Conservation (phyloP, 23 tunicate genomes). For the Trididemnum nubilum region DNA sequence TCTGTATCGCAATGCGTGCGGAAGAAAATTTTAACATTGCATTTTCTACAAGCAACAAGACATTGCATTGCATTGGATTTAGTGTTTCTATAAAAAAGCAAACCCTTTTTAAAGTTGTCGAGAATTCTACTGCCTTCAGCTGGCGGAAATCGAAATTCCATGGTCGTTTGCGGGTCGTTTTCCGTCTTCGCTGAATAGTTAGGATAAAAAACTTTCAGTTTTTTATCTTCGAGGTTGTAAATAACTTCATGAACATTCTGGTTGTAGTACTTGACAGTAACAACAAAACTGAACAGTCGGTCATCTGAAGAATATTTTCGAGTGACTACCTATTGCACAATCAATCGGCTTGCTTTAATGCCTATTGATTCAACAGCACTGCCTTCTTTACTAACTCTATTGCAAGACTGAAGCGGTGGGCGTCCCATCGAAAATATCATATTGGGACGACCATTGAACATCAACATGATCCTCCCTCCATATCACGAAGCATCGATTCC, state of each 20-base stretch:
- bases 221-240: not conserved
- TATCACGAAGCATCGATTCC: no score
- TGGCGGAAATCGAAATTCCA: not conserved
- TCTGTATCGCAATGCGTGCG: not conserved
- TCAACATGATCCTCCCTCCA: no score
- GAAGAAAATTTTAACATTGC: constrained; percentile 8
- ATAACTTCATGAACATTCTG: not conserved
- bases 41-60: not conserved
- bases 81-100: not conserved
- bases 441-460: no score
- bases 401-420: no score
- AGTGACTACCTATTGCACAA: no score
- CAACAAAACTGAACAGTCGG: not conserved
- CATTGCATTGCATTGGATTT: not conserved
- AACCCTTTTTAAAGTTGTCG: not conserved
- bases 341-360: no score
- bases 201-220: not conserved
- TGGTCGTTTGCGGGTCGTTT: not conserved
- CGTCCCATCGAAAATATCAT: no score
- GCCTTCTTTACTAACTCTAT: no score
- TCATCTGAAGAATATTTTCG: no score
- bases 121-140: not conserved
- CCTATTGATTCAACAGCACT: no score
- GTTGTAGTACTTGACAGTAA: not conserved
- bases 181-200: not conserved